Evolutionary conservation across 2,797 vertebrate species (phyloP).

Genomic region (Gila robusta): DNA sequence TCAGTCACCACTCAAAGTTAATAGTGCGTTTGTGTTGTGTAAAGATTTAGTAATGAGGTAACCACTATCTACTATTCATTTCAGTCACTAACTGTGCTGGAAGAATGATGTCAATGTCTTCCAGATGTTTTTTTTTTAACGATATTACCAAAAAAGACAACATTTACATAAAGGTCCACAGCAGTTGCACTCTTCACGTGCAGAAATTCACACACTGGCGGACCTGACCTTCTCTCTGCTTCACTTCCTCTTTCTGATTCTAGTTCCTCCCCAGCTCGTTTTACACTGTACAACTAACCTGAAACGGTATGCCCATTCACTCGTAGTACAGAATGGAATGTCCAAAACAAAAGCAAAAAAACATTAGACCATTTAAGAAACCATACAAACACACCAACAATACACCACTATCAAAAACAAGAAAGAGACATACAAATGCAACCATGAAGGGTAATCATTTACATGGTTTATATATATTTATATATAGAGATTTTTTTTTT

Average conservation of each 20-base stretch:
- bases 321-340: constrained; percentile 67
- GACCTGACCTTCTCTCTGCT: constrained; percentile 12
- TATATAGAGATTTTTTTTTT: constrained; percentile 47
- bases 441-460: constrained; percentile 53
- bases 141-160: constrained; percentile 27
- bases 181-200: constrained; percentile 44
- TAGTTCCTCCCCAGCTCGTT: constrained; percentile 3
- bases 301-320: constrained; percentile 45
- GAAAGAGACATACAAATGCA: constrained; percentile 55
- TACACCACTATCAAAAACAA: constrained; percentile 60
- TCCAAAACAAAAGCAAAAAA: constrained; percentile 56
- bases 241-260: not conserved
- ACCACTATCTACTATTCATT: constrained; percentile 43
- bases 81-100: constrained; percentile 48
- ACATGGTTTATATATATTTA: constrained; percentile 54
- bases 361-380: constrained; percentile 60
- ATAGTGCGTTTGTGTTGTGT: constrained; percentile 19
- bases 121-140: constrained; percentile 16
- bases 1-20: constrained; percentile 12
- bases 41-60: constrained; percentile 44
- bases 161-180: constrained; percentile 41
- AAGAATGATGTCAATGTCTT: not conserved
- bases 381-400: constrained; percentile 66
- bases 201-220: constrained; percentile 1
- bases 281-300: constrained; percentile 54